Evolutionary conservation across 2,888 invertebrate species (phyloP).

Genomic region (Schrankia costaestrigalis): DNA sequence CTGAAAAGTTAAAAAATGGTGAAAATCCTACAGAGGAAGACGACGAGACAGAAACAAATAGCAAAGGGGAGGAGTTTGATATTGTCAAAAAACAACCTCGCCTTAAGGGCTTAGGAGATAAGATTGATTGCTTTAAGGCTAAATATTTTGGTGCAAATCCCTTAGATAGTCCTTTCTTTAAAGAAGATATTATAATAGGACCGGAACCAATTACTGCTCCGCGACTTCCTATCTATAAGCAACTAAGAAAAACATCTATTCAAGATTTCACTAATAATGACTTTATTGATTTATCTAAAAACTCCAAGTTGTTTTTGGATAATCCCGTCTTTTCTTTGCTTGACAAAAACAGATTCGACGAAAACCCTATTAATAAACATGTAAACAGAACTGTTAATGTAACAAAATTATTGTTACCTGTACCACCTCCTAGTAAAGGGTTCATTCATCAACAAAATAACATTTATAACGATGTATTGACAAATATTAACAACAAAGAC

Average conservation of each 20-base stretch:
- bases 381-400: no score
- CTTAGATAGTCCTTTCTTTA: conserved; percentile 87
- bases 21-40: conserved; percentile 51
- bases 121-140: conserved; percentile 86
- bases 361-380: no score
- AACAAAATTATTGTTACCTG: no score
- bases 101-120: conserved; percentile 84
- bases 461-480: conserved; percentile 71
- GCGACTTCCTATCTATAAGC: conserved; percentile 34
- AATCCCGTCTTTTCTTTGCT: no score
- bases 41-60: conserved; percentile 33
- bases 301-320: neutral
- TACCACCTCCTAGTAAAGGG: no score
- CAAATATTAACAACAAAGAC: conserved; percentile 58
- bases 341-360: no score
- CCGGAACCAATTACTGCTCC: conserved; percentile 66
- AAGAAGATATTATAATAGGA: conserved; percentile 73
- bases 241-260: conserved; percentile 20
- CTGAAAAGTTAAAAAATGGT: conserved; percentile 66
- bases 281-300: conserved; percentile 7
- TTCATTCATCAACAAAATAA: conserved; percentile 49
- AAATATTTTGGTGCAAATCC: conserved; percentile 89
- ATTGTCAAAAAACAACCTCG: conserved; percentile 65
- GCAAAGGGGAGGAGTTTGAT: conserved; percentile 45
- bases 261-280: conserved; percentile 20